A percentile compares a stretch with the other conserved stretches of the same genome.
Conservation (phyloP, 2,888 invertebrate genomes). For the Hartigia nigra region DNA sequence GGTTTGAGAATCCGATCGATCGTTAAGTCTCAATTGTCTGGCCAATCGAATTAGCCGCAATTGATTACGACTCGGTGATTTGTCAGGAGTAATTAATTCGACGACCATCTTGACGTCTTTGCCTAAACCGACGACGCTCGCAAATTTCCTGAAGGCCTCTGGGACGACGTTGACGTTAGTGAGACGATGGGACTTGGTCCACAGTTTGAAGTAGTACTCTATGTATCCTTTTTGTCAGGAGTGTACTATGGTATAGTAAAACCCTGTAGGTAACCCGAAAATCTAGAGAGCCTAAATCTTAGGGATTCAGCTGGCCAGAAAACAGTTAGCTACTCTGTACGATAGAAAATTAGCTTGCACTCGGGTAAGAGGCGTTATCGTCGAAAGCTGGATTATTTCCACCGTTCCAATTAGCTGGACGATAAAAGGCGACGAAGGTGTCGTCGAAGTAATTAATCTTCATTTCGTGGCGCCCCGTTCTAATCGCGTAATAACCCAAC, state of each 20-base stretch:
- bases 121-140: not conserved
- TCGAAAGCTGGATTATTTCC: slow-evolving; percentile 42
- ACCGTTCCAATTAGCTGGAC: slow-evolving; percentile 45
- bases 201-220: not conserved
- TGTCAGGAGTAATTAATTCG: not conserved
- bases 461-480: slow-evolving; percentile 38
- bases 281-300: not conserved
- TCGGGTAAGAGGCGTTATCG: slow-evolving; percentile 30
- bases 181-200: not conserved
- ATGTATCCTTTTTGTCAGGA: not conserved
- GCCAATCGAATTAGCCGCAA: not conserved
- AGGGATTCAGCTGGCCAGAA: not conserved
- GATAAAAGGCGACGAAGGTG: slow-evolving; percentile 44
- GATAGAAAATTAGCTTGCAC: slow-evolving; percentile 37
- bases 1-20: not conserved
- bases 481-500: slow-evolving; percentile 54
- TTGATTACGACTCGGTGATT: not conserved
- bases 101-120: not conserved
- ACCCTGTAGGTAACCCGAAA: not conserved
- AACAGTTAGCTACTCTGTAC: not conserved
- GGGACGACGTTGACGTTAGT: not conserved
- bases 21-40: not conserved
- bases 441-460: slow-evolving; percentile 47
- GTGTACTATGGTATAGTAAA: not conserved
- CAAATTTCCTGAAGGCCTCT: not conserved